These are phyloP conservation scores for Psix sp. DNA, from an alignment of 1,140 invertebrate species.

Conservation along the genomic window DNA sequence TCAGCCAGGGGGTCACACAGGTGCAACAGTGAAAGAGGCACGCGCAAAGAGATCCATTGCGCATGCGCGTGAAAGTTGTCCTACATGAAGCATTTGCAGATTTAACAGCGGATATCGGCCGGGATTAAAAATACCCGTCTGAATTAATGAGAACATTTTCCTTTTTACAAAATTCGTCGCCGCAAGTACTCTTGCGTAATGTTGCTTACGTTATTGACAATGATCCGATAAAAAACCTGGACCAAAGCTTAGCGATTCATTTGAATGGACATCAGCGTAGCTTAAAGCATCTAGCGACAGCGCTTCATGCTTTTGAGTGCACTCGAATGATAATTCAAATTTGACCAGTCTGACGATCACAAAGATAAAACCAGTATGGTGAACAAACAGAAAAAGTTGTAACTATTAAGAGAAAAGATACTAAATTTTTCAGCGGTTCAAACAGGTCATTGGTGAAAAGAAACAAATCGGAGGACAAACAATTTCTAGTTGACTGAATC, in stretches of 20 bases:
- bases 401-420: constrained; percentile 17
- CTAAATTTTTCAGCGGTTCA: constrained; percentile 44
- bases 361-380: no score
- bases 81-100: constrained; percentile 39
- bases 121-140: constrained; percentile 11
- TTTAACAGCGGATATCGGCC: constrained; percentile 39
- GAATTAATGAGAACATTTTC: constrained; percentile 33
- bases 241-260: no score
- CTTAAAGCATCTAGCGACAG: no score
- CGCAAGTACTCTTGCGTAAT: neutral
- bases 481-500: constrained; percentile 53
- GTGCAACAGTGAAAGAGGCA: constrained; percentile 58
- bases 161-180: no score
- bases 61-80: constrained; percentile 62
- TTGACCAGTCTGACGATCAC: no score
- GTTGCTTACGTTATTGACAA: neutral
- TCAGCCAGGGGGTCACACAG: constrained; percentile 56
- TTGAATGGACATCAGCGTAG: no score
- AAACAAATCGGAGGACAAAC: constrained; percentile 40
- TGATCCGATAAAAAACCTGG: no score
- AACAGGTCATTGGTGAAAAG: constrained; percentile 48
- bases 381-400: constrained; percentile 21
- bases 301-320: no score
- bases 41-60: constrained; percentile 57
- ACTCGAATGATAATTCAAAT: no score